Evolutionary conservation across 2,888 invertebrate species (phyloP), one percentile per base, ranked within the genome.

Genomic region (Ectemnius continuus): DNA sequence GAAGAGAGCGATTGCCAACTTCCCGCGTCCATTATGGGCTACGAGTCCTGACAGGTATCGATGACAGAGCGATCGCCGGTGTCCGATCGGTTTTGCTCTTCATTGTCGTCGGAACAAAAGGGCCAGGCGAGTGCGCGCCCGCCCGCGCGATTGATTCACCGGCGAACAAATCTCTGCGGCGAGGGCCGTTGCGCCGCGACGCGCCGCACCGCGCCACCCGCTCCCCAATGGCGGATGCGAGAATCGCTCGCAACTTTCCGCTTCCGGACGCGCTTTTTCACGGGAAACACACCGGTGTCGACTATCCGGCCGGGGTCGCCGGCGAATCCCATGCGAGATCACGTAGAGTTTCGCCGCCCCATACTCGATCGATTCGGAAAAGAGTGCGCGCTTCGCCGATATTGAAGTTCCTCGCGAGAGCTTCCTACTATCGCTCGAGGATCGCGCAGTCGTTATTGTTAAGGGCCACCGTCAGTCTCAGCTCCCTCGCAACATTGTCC

Each of bases 31-130:
- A 68, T 78, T 73, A 68, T 67, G 70, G 56, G 36, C 36, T 67
- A 57, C 66, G 66, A 75, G 65, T 57, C 61, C 71, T 78, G 83
- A 82, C 73, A 70, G 75, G 64, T 81, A 84, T 84, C 70, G 83
- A 82, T 82, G 72, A 67, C 58, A 52, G 59, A 18, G 66, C 57
- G 79, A 84, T 77, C 75, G 83, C 76, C 76, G 69, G 64, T 70
- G 69, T 78, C 75, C 78, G 70, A 82, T 84, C 78, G 81, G 74
- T 79, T 75, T 78, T 79, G 74, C 67, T 75, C 71, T 77, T 83
- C 75, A 79, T 82, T 82, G 81, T 81, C 70, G 64, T 4, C 63
- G 69, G 81, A 79, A 83, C 82, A 83, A 83, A 81, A 79, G 83
- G 23, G 23, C 23, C 23, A 23, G 23, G 23, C 23, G 23, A 23